phyloP scores from a whole-genome alignment of 2,888 invertebrate species.

The Syrphus vitripennis region DNA sequence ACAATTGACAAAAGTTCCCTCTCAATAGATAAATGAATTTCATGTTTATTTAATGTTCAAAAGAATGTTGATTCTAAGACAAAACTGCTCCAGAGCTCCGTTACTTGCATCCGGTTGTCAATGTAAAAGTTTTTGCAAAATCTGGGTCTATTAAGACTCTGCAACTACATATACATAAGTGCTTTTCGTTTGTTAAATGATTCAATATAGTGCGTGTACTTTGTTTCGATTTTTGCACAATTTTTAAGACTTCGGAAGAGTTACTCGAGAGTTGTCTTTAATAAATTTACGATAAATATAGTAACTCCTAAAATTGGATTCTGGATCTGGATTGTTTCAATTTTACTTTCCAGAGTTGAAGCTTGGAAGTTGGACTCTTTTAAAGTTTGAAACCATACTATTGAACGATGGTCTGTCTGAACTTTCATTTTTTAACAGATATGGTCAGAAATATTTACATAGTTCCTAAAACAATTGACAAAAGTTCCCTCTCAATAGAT shows the following conservation, averaged over 20 bases:
- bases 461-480: background rate
- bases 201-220: too few relatives aligned
- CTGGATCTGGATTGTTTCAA: slow-evolving; percentile 42
- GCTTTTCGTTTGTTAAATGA: too few relatives aligned
- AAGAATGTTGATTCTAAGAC: too few relatives aligned
- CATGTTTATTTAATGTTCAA: background rate
- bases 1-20: background rate
- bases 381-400: too few relatives aligned
- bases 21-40: background rate
- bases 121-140: slow-evolving; percentile 31
- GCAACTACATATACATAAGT: slow-evolving; percentile 37
- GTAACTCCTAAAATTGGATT: slow-evolving; percentile 34
- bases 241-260: too few relatives aligned
- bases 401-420: background rate
- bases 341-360: slow-evolving; percentile 26
- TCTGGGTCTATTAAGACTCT: slow-evolving; percentile 45
- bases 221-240: too few relatives aligned
- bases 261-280: too few relatives aligned
- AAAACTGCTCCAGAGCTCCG: background rate
- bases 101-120: slow-evolving; percentile 60
- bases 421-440: background rate
- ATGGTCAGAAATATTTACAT: too few relatives aligned
- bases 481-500: background rate
- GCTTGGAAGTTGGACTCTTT: too few relatives aligned
- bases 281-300: slow-evolving; percentile 40